These are phyloP conservation scores for Augiades crinisus DNA, from an alignment of 2,888 invertebrate genomes.

Conservation along the genomic window DNA sequence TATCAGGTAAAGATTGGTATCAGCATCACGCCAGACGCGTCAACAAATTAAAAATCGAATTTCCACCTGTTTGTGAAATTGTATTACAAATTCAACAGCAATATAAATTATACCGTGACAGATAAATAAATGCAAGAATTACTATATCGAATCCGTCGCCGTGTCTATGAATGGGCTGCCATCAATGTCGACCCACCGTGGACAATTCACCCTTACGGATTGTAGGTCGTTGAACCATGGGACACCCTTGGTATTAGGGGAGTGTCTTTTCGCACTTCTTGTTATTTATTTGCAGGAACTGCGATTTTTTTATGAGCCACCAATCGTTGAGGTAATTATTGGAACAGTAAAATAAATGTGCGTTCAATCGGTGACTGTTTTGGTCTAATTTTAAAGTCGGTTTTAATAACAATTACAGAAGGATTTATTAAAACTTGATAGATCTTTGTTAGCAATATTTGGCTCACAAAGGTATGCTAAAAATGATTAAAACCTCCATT, in stretches of 20 bases:
- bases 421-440: no score
- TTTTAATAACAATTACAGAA: no score
- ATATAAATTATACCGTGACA: not conserved
- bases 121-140: not conserved
- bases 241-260: slow-evolving; percentile 21
- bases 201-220: slow-evolving; percentile 28
- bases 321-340: not conserved
- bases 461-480: no score
- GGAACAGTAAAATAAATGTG: not conserved
- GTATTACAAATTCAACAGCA: not conserved
- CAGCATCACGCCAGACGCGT: no score
- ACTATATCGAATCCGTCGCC: not conserved
- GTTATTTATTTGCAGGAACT: not conserved
- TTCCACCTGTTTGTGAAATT: no score
- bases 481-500: no score
- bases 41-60: no score
- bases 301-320: not conserved
- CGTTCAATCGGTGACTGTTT: no score
- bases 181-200: slow-evolving; percentile 1
- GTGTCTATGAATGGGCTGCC: slow-evolving; percentile 1
- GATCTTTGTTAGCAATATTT: no score
- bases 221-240: slow-evolving; percentile 30
- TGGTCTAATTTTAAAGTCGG: no score
- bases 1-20: no score
- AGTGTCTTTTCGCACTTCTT: slow-evolving; percentile 6